phyloP scores from a whole-genome alignment of 2,888 invertebrate genomes.

The Mechanitis mazaeus region DNA sequence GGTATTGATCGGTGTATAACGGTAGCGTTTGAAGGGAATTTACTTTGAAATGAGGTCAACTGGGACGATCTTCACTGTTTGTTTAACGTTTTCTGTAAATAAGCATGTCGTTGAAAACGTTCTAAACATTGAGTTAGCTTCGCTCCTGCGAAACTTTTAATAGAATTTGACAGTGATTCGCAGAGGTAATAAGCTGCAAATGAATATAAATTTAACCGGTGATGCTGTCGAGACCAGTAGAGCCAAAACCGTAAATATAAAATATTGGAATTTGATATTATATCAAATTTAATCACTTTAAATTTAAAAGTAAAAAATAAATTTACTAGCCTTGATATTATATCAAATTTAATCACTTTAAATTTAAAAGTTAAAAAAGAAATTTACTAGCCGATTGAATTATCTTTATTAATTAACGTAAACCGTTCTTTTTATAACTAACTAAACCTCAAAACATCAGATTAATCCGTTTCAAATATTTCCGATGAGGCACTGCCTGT shows the following conservation, averaged over 20 bases:
- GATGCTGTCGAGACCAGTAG: too few species aligned
- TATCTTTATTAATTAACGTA: background rate
- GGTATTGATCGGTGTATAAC: slow-evolving; percentile 62
- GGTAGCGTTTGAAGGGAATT: slow-evolving; percentile 52
- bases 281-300: too few species aligned
- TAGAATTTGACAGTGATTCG: slow-evolving; percentile 19
- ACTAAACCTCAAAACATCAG: background rate
- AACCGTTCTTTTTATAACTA: slow-evolving; percentile 10
- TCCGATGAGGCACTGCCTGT: slow-evolving; percentile 41
- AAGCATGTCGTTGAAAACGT: slow-evolving; percentile 36
- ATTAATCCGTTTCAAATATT: background rate
- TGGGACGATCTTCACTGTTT: slow-evolving; percentile 50
- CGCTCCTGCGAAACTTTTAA: slow-evolving; percentile 23
- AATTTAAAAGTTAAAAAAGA: too few species aligned
- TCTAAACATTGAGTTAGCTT: slow-evolving; percentile 20
- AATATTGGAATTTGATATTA: too few species aligned
- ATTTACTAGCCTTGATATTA: too few species aligned
- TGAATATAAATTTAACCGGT: too few species aligned
- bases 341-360: too few species aligned
- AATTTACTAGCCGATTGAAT: too few species aligned
- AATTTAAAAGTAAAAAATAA: too few species aligned
- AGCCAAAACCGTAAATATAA: too few species aligned
- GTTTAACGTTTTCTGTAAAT: slow-evolving; percentile 47
- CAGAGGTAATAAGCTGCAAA: background rate
- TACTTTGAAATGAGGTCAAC: slow-evolving; percentile 62